A percentile compares a stretch with the other conserved stretches of the same genome.
Evolutionary conservation across 35 echinoderm and acorn worm species (phyloP).

Genomic region (Lytechinus pictus): DNA sequence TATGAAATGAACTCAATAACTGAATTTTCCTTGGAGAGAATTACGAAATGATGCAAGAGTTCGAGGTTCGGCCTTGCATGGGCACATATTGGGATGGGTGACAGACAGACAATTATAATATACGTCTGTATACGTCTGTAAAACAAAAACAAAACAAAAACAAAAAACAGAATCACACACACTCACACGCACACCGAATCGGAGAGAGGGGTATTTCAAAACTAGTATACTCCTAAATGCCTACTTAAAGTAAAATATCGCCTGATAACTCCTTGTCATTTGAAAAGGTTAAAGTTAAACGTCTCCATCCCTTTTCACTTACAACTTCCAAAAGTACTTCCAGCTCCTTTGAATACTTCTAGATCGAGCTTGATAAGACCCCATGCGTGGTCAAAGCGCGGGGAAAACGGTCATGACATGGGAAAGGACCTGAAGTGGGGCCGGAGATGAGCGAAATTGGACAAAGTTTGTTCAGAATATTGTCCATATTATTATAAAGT

Average conservation of each 20-base stretch:
- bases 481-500: neutral
- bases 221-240: no score
- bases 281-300: neutral
- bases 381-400: neutral
- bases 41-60: no score
- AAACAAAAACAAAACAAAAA: no score
- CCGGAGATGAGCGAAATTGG: slow-evolving; percentile 7
- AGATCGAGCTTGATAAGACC: neutral
- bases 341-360: neutral
- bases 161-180: no score
- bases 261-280: neutral
- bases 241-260: neutral
- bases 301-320: neutral
- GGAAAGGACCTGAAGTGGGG: neutral
- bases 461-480: slow-evolving; percentile 4
- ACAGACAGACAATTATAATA: no score
- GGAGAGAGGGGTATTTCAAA: no score
- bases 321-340: neutral
- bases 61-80: no score
- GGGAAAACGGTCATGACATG: neutral
- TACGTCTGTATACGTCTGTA: no score
- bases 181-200: no score
- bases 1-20: no score
- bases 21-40: no score
- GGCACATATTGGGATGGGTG: no score